Conservation (phyloP, 1,140 invertebrate genomes). For the Cotesia glomerata region DNA sequence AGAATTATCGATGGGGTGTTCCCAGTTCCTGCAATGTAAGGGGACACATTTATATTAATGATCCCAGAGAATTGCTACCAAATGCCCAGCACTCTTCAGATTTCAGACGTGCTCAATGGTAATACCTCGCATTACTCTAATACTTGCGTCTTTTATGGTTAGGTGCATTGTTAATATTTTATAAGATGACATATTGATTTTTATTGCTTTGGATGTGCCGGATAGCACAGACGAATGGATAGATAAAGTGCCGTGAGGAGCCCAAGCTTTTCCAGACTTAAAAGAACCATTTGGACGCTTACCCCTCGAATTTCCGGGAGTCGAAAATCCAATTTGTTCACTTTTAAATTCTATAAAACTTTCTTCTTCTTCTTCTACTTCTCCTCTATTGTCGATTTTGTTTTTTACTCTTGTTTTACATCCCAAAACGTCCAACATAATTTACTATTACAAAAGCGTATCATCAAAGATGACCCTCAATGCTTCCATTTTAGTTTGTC, state of each 20-base stretch:
- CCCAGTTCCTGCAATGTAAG: background rate
- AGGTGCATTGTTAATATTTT: background rate
- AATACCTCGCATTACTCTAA: background rate
- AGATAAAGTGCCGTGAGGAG: background rate
- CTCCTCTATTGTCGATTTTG: background rate
- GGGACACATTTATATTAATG: background rate
- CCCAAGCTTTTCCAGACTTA: slow-evolving; percentile 21
- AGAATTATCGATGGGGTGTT: background rate
- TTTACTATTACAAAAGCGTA: background rate
- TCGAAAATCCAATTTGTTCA: slow-evolving; percentile 48
- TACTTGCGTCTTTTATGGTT: background rate
- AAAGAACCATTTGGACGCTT: slow-evolving; percentile 44
- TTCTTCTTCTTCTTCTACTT: slow-evolving; percentile 22
- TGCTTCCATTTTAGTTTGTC: background rate
- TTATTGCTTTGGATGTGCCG: background rate
- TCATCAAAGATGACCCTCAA: background rate
- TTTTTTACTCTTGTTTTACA: background rate
- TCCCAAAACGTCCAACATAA: background rate
- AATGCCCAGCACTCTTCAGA: slow-evolving; percentile 23
- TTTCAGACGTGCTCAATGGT: background rate
- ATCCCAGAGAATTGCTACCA: slow-evolving; percentile 1
- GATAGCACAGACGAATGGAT: background rate
- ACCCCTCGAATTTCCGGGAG: slow-evolving; percentile 39
- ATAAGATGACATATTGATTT: slow-evolving; percentile 12
- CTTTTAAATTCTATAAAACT: slow-evolving; percentile 29